Conservation (phyloP, 2,797 vertebrate genomes). For the Malurus splendens region DNA sequence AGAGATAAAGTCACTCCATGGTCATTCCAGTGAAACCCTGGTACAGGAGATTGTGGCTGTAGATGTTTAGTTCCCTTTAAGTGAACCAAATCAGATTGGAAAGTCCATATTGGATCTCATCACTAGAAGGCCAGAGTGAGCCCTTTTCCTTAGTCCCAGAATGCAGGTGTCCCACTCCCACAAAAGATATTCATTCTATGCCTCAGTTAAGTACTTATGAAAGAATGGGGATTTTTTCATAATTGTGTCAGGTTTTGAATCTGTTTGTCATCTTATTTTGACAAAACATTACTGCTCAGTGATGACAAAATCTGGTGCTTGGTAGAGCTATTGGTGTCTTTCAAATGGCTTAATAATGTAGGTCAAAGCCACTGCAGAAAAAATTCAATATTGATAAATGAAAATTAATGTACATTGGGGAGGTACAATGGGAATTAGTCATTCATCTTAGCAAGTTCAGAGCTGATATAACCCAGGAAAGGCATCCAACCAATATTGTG, state of each 20-base stretch:
- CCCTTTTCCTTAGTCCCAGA: neutral
- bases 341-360: neutral
- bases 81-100: neutral
- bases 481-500: neutral
- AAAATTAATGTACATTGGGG: neutral
- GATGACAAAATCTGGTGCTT: neutral
- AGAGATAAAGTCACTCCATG: neutral
- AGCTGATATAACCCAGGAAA: neutral
- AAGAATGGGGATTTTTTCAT: neutral
- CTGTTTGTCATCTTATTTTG: neutral
- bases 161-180: neutral
- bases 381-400: conserved; percentile 10
- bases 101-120: neutral
- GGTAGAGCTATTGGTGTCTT: neutral
- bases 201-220: neutral
- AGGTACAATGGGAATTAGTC: neutral
- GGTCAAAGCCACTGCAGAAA: neutral
- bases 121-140: fast-evolving
- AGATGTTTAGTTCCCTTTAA: neutral
- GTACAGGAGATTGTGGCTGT: neutral
- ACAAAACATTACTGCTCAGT: neutral
- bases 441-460: neutral
- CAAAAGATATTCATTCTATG: neutral
- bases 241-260: neutral
- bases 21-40: neutral